Conservation (phyloP, 2,797 vertebrate species). For the Hylomyscus alleni region DNA sequence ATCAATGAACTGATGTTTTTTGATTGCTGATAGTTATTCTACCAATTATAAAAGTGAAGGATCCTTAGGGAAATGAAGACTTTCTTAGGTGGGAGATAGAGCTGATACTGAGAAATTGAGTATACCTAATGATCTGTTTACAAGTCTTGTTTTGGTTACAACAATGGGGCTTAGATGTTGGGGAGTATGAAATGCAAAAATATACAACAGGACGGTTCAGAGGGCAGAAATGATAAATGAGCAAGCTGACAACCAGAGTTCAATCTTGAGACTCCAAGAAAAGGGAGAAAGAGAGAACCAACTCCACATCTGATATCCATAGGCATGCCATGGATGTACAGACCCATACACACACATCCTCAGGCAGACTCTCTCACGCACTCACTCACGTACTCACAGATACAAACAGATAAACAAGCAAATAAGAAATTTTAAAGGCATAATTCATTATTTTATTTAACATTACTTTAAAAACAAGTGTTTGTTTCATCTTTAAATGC, state of each 20-base stretch:
- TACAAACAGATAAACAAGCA: background rate
- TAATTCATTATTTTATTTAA: background rate
- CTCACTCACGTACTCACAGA: background rate
- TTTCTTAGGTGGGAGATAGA: background rate
- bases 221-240: background rate
- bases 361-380: background rate
- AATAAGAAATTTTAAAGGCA: background rate
- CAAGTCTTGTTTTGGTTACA: conserved; percentile 47
- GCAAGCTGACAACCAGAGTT: background rate
- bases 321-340: no score
- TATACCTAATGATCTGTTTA: background rate
- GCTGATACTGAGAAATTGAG: background rate
- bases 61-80: conserved; percentile 8
- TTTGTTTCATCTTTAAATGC: background rate
- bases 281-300: background rate
- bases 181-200: background rate
- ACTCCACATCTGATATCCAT: background rate
- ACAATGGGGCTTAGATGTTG: background rate
- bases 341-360: background rate
- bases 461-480: background rate
- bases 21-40: background rate
- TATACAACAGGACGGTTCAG: background rate
- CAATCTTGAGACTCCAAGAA: background rate
- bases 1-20: background rate
- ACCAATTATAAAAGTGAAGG: background rate